Base-by-base conservation (phyloP, 2,797 vertebrate species). In the Sebastes oblongus region DNA sequence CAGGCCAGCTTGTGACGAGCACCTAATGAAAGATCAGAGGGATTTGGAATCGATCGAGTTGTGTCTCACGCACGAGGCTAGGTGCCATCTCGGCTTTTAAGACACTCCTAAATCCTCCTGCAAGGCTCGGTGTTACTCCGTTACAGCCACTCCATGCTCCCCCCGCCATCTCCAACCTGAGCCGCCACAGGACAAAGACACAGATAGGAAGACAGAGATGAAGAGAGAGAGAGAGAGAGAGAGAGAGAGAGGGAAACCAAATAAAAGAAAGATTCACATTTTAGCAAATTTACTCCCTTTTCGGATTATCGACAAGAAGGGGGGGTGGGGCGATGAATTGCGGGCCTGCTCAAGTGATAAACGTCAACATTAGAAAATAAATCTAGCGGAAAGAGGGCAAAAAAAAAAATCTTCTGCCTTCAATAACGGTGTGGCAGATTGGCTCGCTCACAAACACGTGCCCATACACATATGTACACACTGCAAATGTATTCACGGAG, bases 321-420 rank as follows among this genome's bases (percentile, higher is more conserved):
- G 77, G 60, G 86, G 67, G 88, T 59, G 71, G 20, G 66, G n/a
- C 94, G 94, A 96, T 90, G 82, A 95, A 96, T 90, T 91, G 91
- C 87, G 83, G 80, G 90, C 93, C 77, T 87, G 90, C 92, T 93
- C 89, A 91, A 96, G 89, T 95, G 95, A 97, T 96, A 96, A 97
- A 96, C 91, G 86, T 91, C 56, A 94, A 91, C 96, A 96, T 96
- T 96, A 96, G 93, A 95, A 95, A 96, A 93, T 94, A 96, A 96
- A 97, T 96, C 93, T 96, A 90, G 91, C 85, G 78, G 93, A 94
- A 89, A 88, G 75, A 82, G 78, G 78, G 67, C 52, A 13, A 12
- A 64, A 14, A 77, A 82, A 94, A 94, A 94, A 95, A 91, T 95
- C 88, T 91, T 87, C 92, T 88, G 84, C 89, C 93, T 91, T 92